These are phyloP conservation scores for Triops cancriformis DNA, from an alignment of 1,140 invertebrate genomes.

Conservation along the genomic window DNA sequence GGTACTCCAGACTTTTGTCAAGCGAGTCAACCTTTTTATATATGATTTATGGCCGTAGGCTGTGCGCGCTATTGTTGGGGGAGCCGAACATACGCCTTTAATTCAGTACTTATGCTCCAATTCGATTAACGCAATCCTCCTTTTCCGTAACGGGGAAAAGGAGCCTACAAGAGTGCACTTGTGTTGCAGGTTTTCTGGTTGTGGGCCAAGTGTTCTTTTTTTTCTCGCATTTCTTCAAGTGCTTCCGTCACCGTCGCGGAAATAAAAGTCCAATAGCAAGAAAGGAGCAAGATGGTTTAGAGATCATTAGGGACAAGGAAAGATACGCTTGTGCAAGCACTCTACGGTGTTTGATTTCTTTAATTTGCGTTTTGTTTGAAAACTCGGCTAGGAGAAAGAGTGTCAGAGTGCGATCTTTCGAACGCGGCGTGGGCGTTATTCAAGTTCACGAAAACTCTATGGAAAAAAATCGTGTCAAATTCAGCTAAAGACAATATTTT, in stretches of 20 bases:
- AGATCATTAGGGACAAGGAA: not conserved
- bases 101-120: not conserved
- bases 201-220: not conserved
- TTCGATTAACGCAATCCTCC: not conserved
- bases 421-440: not conserved
- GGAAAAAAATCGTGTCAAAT: no score
- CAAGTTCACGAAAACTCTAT: not conserved
- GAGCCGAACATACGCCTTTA: not conserved
- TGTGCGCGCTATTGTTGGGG: not conserved
- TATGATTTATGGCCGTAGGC: not conserved
- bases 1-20: not conserved
- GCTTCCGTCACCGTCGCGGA: not conserved
- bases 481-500: no score
- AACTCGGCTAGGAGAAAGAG: not conserved
- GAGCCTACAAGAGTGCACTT: not conserved
- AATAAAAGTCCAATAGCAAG: not conserved
- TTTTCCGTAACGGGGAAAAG: not conserved
- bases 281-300: not conserved
- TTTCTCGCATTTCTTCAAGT: not conserved
- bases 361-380: not conserved
- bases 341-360: not conserved
- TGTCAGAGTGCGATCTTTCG: not conserved
- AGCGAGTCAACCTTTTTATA: not conserved
- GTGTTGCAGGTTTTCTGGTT: not conserved
- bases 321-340: not conserved